Base-by-base conservation (phyloP, 1,140 invertebrate genomes). In the Lepidurus apus region DNA sequence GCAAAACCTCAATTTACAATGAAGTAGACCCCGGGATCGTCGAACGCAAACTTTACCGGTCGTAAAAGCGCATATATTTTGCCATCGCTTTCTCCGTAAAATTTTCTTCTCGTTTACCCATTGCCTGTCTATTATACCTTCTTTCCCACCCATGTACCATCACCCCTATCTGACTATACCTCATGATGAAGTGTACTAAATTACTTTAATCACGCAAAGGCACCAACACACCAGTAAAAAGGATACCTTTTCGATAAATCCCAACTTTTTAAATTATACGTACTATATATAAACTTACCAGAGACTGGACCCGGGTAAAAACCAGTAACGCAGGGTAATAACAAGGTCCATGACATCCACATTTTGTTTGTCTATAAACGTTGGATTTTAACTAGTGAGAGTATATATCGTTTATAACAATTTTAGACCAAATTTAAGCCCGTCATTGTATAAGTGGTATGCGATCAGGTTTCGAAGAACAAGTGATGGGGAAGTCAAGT, bases 151-250 rank as follows among this genome's bases (percentile, higher is more conserved):
- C 34, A 34, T 34, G 34, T 34, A 17, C 53, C 21, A n/a, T 0
- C n/a, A 21, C 53, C 53, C 53, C 13, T 65, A 21, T 7, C 21
- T 65, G 5, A n/a, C 9, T 13, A 13, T 65, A 65, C 13, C 13
- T 65, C 53, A 65, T 13, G 53, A 65, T 7, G 21, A 47, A 65
- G 13, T 34, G 9, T 65, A 65, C 21, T 21, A 21, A 65, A 65
- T 9, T 65, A 65, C n/a, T 65, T 65, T 65, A 65, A 65, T 65
- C 53, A 65, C 53, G 53, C 53, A 65, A 13, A 65, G 21, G 53
- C 53, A 7, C 53, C 21, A 65, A 65, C n/a, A n/a, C 8, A 65
- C 17, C 53, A 21, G 53, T 7, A 65, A 21, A 13, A 65, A 47
- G 2, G 34, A 34, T 34, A 34, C 34, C 34, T 34, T 34, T 4